Percentiles rank a stretch among this genome's conserved stretches.
Conservation (phyloP, 2,797 vertebrate species). For the Danio kyathit region DNA sequence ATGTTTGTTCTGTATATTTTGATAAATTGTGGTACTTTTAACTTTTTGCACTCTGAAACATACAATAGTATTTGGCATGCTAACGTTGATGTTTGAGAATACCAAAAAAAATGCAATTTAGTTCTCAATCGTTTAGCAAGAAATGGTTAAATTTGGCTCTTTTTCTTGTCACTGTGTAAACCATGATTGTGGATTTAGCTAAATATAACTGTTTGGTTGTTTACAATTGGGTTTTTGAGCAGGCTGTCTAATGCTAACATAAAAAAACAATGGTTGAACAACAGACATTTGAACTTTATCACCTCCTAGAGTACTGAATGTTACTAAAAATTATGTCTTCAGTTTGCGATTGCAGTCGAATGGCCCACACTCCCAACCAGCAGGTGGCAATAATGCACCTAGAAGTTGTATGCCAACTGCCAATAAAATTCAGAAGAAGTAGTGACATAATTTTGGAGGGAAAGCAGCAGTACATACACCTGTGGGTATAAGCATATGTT, state of each 20-base stretch:
- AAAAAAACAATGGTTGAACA: neutral
- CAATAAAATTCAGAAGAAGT: neutral
- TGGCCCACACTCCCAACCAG: no score
- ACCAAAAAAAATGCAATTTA: neutral
- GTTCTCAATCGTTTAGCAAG: neutral
- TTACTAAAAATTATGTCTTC: no score
- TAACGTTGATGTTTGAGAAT: neutral
- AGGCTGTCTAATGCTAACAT: neutral
- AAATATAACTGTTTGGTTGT: neutral
- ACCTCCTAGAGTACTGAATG: no score
- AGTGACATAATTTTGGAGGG: constrained; percentile 21
- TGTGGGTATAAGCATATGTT: neutral
- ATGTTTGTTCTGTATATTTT: no score
- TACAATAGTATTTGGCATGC: neutral
- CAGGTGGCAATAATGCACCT: no score
- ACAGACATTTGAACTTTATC: neutral
- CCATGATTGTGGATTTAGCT: neutral
- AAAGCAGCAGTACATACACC: neutral
- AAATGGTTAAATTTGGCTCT: neutral
- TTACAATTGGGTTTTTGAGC: neutral
- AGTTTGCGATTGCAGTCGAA: no score
- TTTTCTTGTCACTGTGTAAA: neutral
- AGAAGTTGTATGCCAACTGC: no score
- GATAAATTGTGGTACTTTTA: no score
- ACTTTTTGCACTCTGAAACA: neutral